Conservation (phyloP, 2,888 invertebrate genomes). For the Endomychus coccineus region DNA sequence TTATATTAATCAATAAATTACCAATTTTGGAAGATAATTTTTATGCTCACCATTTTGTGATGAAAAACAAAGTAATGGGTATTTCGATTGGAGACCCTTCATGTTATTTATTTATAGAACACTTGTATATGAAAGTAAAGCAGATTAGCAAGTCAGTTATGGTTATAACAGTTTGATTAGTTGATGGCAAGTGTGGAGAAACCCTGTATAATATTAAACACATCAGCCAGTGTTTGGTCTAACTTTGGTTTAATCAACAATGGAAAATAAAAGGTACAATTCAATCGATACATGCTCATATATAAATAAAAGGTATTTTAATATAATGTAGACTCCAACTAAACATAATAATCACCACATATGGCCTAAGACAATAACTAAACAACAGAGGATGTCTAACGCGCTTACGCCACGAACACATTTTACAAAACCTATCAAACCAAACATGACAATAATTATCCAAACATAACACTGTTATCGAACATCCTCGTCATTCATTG, state of each 20-base stretch:
- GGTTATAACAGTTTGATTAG: too few relatives aligned
- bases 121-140: not conserved
- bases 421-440: slow-evolving; percentile 35
- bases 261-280: slow-evolving; percentile 46
- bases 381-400: slow-evolving; percentile 45
- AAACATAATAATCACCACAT: slow-evolving; percentile 41
- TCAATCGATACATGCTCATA: slow-evolving; percentile 41
- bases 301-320: slow-evolving; percentile 37
- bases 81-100: too few relatives aligned
- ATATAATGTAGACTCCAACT: slow-evolving; percentile 37
- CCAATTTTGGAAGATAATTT: too few relatives aligned
- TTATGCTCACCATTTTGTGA: too few relatives aligned
- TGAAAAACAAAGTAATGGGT: too few relatives aligned
- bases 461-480: slow-evolving; percentile 38
- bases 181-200: not conserved
- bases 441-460: slow-evolving; percentile 28
- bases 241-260: slow-evolving; percentile 46
- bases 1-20: too few relatives aligned
- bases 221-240: slow-evolving; percentile 38
- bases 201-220: slow-evolving; percentile 33
- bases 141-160: not conserved
- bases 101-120: too few relatives aligned
- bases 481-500: slow-evolving; percentile 42
- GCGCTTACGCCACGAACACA: slow-evolving; percentile 41
- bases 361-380: slow-evolving; percentile 37